Evolutionary conservation across 1,140 invertebrate species (phyloP), one percentile per base, ranked within the genome.

Genomic region (Saxidomus purpurata): DNA sequence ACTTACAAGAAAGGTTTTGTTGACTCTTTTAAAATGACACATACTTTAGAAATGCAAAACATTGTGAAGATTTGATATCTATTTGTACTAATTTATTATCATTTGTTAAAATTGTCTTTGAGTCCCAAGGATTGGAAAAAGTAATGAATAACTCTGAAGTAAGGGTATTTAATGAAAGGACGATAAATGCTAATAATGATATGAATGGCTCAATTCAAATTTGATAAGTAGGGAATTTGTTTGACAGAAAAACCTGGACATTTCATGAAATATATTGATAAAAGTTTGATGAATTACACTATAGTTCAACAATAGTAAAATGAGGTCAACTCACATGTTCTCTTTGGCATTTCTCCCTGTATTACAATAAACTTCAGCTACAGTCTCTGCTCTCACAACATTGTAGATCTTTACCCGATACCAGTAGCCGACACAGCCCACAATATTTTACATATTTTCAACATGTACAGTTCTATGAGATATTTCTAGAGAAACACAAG

Each of bases 61-160:
- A 25, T 63, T 28, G 59, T 28, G 59, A 63, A 63, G 3, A 28
- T 63, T 63, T 25, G 59, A 63, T 25, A 63, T 11, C 25, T 28
- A 59, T 59, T n/a, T n/a, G 25, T 25, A 63, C 59, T 63, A 63
- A 63, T 63, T 63, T 63, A 63, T 63, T 63, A 63, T 63, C 25
- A 25, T 63, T 63, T 28, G 59, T 8, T 28, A n/a, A 63, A 63
- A 63, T 63, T 25, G 28, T 63, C 59, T 28, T 28, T 4, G 4
- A 63, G 19, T n/a, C n/a, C 0, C 25, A 63, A 28, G 25, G 25
- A n/a, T 63, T 15, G 22, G 25, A 63, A n/a, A 63, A 63, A 28
- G 25, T 63, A 63, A 28, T 63, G 59, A 63, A 19, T 28, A 15
- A 6, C 59, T 28, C 22, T 1, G 25, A 0, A 15, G 28, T 63